phyloP scores from a whole-genome alignment of 2,888 invertebrate species.

The Strigamia maritima region DNA sequence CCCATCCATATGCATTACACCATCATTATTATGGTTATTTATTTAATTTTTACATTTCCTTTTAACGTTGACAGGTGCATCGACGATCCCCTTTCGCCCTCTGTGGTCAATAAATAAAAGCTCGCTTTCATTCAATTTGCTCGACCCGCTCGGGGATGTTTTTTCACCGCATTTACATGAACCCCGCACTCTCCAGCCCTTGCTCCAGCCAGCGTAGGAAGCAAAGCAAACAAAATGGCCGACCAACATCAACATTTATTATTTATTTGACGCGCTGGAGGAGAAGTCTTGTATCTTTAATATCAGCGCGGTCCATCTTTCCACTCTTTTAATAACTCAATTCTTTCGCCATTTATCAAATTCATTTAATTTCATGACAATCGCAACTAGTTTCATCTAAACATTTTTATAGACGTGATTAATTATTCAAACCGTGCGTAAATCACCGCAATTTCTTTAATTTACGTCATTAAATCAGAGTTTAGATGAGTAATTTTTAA shows the following conservation, averaged over 20 bases:
- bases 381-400: not conserved
- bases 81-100: slow-evolving; percentile 13
- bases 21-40: not conserved
- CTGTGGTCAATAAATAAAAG: slow-evolving; percentile 27
- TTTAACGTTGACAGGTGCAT: not conserved
- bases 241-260: not conserved
- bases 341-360: slow-evolving; percentile 15
- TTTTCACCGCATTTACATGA: not conserved
- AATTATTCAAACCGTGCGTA: not conserved
- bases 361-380: slow-evolving; percentile 5
- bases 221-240: slow-evolving; percentile 11
- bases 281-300: not conserved
- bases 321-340: slow-evolving; percentile 1
- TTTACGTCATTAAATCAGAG: not conserved
- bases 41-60: not conserved
- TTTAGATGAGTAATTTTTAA: not conserved
- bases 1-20: not conserved
- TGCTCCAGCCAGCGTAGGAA: not conserved
- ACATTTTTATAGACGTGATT: not conserved
- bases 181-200: not conserved
- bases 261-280: not conserved
- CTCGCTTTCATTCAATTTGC: slow-evolving; percentile 10
- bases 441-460: not conserved
- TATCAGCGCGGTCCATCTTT: not conserved
- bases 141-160: not conserved